Conservation (phyloP, 2,113 vertebrate species). For the Alethe castanea region DNA sequence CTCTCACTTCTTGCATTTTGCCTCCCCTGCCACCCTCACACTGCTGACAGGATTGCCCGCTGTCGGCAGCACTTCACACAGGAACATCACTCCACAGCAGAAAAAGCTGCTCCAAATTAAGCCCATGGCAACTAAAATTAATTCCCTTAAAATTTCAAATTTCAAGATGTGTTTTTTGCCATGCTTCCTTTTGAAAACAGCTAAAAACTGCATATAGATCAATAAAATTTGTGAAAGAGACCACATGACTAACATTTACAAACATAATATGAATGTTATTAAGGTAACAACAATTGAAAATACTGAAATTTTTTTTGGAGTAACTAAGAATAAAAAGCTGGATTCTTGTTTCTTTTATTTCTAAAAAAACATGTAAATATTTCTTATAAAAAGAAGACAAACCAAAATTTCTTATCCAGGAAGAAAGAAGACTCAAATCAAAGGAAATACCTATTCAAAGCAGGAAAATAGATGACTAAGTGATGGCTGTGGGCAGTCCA, state of each 20-base stretch:
- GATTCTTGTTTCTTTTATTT: neutral
- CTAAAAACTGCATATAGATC: neutral
- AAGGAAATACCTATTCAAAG: neutral
- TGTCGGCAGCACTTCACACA: fast-evolving
- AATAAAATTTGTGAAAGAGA: neutral
- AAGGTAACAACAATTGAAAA: neutral
- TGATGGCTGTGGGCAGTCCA: neutral
- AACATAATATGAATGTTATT: fast-evolving
- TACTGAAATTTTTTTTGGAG: fast-evolving
- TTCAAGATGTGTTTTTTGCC: neutral
- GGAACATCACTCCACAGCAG: neutral
- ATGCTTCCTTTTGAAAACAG: neutral
- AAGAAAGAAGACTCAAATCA: neutral
- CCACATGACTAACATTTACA: neutral
- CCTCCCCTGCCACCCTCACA: neutral
- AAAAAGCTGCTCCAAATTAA: neutral
- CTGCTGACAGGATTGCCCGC: neutral
- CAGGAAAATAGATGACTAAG: neutral
- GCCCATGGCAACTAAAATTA: neutral
- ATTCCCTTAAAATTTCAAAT: neutral
- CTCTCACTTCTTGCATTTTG: neutral
- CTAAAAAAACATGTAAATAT: neutral
- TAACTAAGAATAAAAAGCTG: neutral
- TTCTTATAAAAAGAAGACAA: neutral
- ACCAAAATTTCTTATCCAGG: neutral